Percentiles rank a stretch among this genome's conserved stretches.
Evolutionary conservation across 92 coral and sea anemone genomes (phyloP).

Genomic region (Zoanthus gigantus): DNA sequence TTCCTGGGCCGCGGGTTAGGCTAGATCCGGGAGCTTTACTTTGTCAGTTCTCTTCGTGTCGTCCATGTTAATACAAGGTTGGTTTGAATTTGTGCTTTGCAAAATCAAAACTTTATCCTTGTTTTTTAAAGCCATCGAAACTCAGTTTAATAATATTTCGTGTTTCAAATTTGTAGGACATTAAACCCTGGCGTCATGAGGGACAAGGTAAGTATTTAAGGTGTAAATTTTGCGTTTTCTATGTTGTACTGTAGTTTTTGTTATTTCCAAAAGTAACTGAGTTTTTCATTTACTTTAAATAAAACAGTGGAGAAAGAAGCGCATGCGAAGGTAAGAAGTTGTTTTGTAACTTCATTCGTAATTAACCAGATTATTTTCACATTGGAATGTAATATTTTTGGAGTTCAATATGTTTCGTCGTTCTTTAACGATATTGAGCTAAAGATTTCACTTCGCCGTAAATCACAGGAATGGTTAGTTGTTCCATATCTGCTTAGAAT

Average conservation of each 20-base stretch:
- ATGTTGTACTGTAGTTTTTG: background rate
- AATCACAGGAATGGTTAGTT: too few species aligned
- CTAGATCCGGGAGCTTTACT: slow-evolving; percentile 38
- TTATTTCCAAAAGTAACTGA: background rate
- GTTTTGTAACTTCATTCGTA: background rate
- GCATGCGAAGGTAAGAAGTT: slow-evolving; percentile 43
- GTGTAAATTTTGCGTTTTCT: background rate
- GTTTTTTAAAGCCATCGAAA: slow-evolving; percentile 20
- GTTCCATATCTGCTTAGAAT: too few species aligned
- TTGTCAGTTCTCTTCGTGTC: slow-evolving; percentile 34
- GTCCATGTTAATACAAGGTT: slow-evolving; percentile 42
- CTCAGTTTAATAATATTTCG: slow-evolving; percentile 6
- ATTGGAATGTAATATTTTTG: background rate
- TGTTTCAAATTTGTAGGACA: slow-evolving; percentile 11
- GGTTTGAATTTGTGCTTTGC: background rate
- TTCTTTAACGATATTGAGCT: background rate
- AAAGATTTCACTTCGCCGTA: too few species aligned
- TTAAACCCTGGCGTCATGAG: slow-evolving; percentile 50
- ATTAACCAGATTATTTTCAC: background rate
- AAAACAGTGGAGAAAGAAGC: slow-evolving; percentile 41
- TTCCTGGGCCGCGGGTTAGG: background rate
- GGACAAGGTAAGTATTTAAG: slow-evolving; percentile 25
- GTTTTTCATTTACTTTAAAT: background rate
- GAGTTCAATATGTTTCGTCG: background rate
- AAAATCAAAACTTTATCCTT: background rate